phyloP scores from a whole-genome alignment of 2,888 invertebrate genomes.

The Hydrotaea cyrtoneurina region DNA sequence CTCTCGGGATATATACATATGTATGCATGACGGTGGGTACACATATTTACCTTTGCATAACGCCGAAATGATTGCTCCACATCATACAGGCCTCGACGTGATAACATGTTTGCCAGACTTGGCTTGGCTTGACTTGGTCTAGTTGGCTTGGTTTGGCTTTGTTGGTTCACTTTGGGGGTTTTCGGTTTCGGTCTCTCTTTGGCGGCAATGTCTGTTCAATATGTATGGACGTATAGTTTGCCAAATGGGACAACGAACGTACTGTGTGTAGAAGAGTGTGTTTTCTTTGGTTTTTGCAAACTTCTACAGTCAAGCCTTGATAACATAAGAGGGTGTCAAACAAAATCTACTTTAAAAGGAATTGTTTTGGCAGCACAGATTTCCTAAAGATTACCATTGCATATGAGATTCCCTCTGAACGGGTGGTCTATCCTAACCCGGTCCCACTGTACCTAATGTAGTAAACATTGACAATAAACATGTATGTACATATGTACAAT shows the following conservation, averaged over 20 bases:
- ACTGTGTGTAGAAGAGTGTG: not conserved
- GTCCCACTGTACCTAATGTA: not conserved
- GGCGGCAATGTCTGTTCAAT: not conserved
- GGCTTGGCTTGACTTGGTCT: constrained; percentile 1
- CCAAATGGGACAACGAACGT: not conserved
- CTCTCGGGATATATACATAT: not conserved
- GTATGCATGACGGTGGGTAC: no score
- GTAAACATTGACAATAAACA: constrained; percentile 23
- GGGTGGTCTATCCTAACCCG: no score
- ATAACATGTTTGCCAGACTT: constrained; percentile 73
- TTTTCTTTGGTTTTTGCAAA: not conserved
- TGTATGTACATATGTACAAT: not conserved
- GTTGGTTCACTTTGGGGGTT: not conserved
- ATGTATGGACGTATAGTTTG: not conserved
- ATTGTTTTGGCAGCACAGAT: no score
- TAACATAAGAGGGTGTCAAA: no score
- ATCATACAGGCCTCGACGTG: constrained; percentile 79
- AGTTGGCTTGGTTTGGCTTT: not conserved
- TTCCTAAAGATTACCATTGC: no score
- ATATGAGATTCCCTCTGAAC: no score
- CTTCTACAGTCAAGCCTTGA: no score
- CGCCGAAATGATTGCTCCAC: constrained; percentile 79
- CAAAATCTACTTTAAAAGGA: no score
- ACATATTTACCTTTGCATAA: constrained; percentile 76
- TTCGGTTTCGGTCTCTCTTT: no score